Conservation (phyloP, 2,888 invertebrate genomes). For the Oasisia sp. region DNA sequence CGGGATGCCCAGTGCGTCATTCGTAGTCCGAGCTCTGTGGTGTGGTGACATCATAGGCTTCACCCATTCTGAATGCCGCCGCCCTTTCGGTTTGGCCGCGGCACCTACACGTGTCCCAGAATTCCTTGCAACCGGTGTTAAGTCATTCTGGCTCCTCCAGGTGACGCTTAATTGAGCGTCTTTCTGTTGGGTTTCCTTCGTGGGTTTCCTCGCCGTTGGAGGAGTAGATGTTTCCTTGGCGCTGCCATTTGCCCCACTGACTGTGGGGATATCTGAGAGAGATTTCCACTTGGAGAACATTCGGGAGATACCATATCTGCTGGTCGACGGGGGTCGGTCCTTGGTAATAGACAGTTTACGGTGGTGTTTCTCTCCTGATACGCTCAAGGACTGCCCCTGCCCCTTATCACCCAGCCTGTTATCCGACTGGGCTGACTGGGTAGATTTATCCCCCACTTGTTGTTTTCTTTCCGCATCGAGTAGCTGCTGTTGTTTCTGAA, state of each 20-base stretch:
- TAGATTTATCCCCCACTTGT: neutral
- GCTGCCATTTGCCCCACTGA: neutral
- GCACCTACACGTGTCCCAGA: neutral
- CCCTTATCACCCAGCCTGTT: neutral
- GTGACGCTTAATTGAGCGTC: neutral
- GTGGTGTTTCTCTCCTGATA: neutral
- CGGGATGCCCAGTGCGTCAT: neutral
- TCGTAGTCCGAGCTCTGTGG: neutral
- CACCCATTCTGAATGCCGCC: neutral
- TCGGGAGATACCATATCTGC: neutral
- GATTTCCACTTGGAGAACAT: slow-evolving; percentile 26
- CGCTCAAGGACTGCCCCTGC: neutral
- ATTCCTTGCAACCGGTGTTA: neutral
- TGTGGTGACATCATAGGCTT: neutral
- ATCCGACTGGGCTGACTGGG: neutral
- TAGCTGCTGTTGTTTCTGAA: neutral
- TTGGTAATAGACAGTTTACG: neutral
- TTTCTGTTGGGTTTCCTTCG: neutral
- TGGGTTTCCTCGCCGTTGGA: neutral
- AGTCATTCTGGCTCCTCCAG: neutral
- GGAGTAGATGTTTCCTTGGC: neutral
- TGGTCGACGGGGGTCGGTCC: neutral
- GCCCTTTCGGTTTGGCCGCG: neutral
- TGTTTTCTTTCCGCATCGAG: neutral
- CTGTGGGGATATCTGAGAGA: slow-evolving; percentile 20